Base-by-base conservation (phyloP, 2,113 vertebrate genomes). In the Pomatostomus ruficeps region DNA sequence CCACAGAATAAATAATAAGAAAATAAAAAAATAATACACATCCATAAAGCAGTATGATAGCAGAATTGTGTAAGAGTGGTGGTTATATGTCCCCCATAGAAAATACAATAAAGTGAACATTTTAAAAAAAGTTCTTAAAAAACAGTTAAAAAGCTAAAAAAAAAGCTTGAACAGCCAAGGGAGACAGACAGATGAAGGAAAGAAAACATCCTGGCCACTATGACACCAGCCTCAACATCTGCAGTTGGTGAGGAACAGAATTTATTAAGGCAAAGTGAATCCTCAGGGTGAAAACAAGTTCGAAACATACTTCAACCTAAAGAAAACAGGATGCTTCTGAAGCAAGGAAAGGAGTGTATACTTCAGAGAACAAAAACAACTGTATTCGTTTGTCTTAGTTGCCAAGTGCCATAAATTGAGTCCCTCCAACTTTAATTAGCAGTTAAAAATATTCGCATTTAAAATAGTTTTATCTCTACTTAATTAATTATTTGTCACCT, bases 271-370 rank as follows among this genome's bases (percentile, higher is more conserved):
- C 63, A 73, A 85, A 93, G 38, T 70, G 78, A 96, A 81, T 94
- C 78, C 71, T 93, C 70, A 79, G 81, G 78, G 77, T 82, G 67
- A 95, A 95, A 92, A 94, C 40, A 95, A 95, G 81, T 89, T 93
- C 1, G 59, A 95, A 93, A 91, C 38, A 15, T 31, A 89, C 73
- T 94, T 94, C 83, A 87, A 26, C 71, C 71, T 85, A 58, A 93
- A 88, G 84, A 88, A 91, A 96, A 95, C 87, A 96, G 95, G 74
- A 95, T 89, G 87, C 78, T 92, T 92, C 82, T 88, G 49, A 79
- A 94, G 81, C 58, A 93, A 89, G 67, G 48, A 95, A 95, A 91
- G 81, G 54, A 82, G 59, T 76, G 82, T 76, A 54, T 62, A 91
- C 33, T 93, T 91, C 54, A 74, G 74, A 38, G 58, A 81, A 79